Evolutionary conservation across 1,140 invertebrate species (phyloP), one percentile per base, ranked within the genome.

Genomic region (Sipha flava): DNA sequence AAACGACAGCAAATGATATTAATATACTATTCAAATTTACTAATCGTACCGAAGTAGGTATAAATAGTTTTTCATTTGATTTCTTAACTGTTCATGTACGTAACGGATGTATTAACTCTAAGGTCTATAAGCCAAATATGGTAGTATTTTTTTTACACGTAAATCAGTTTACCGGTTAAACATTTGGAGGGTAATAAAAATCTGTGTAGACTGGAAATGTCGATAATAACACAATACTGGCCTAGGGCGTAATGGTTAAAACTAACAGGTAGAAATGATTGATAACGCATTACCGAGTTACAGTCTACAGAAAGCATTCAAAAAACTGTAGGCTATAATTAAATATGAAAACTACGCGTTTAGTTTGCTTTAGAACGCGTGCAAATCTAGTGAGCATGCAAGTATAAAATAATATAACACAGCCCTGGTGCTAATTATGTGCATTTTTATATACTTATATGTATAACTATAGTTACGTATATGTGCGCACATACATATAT

Each of bases 111-210:
- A n/a, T n/a, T n/a, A n/a, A n/a, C 64, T 43, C 23, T 6, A 31
- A 31, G 23, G 64, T 40, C 37, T 43, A n/a, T n/a, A 66, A 40
- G 37, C 34, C 16, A 43, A 66, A 66, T 23, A 40, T 66, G 64
- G 34, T 43, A 18, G 64, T 40, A n/a, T 18, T 62, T 7, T 66
- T 43, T 40, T 26, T 40, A 40, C 64, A n/a, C 37, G 34, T 66
- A 66, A 66, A 66, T 66, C 64, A 37, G 64, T 66, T 66, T 66
- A 66, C 59, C 31, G 59, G 59, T 62, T 62, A 62, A 62, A 37
- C 31, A 31, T 34, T 62, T 62, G 31, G 21, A 43, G 34, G 64
- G 64, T 43, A 66, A 66, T 66, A 66, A 40, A 66, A 43, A 43
- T 66, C 37, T 40, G 21, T 43, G 37, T 66, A 66, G 64, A 43